Evolutionary conservation across 2,113 vertebrate genomes (phyloP).

Genomic region (Oncorhynchus gorbuscha): DNA sequence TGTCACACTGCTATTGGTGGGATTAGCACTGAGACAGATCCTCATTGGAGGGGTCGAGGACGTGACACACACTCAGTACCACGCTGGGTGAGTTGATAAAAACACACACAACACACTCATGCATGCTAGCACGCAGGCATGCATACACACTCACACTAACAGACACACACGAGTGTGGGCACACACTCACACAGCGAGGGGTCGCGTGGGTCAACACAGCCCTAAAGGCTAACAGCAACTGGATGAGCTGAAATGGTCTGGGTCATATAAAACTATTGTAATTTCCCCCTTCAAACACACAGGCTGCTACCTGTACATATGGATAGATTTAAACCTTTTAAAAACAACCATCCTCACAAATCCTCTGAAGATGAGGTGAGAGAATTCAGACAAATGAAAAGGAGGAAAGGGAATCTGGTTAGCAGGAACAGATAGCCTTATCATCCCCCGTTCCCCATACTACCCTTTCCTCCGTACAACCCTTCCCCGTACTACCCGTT

Average conservation of each 20-base stretch:
- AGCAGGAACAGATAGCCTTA: conserved; percentile 47
- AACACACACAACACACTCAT: background rate
- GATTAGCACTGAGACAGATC: conserved; percentile 63
- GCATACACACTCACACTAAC: conserved; percentile 3
- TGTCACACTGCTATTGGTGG: conserved; percentile 62
- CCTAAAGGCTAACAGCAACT: conserved; percentile 39
- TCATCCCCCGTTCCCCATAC: conserved; percentile 35
- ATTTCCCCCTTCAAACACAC: conserved; percentile 16
- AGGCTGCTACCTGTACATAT: conserved; percentile 31
- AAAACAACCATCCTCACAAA: conserved; percentile 45
- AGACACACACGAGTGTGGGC: background rate
- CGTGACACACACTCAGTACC: conserved; percentile 47
- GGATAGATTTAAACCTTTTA: conserved; percentile 47
- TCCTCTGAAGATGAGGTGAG: conserved; percentile 34
- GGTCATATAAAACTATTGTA: too few species aligned
- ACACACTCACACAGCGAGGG: conserved; percentile 3
- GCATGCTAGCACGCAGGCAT: conserved; percentile 23
- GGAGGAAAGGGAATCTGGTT: background rate
- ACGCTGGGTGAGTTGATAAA: conserved; percentile 38
- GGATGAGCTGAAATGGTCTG: conserved; percentile 14
- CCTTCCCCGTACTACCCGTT: too few species aligned
- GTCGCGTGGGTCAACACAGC: conserved; percentile 39
- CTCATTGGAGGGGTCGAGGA: conserved; percentile 67
- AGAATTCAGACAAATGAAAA: conserved; percentile 14
- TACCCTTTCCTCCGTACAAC: too few species aligned